These are phyloP conservation scores for Microtus montanus DNA, from an alignment of 2,113 vertebrate species.

Conservation along the genomic window DNA sequence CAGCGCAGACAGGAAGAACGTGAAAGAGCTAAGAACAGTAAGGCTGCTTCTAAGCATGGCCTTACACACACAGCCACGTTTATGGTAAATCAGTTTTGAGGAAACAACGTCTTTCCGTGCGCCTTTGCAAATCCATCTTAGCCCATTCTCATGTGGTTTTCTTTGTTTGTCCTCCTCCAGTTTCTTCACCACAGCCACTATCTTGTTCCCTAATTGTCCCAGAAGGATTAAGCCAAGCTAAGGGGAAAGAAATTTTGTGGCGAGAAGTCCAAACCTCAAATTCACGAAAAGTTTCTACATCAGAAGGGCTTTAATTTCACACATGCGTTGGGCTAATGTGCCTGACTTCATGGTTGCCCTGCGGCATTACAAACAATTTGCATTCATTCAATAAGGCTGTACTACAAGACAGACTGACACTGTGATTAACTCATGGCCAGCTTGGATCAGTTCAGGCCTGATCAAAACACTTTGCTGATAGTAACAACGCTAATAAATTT, in stretches of 20 bases:
- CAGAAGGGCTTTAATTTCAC: slow-evolving; percentile 35
- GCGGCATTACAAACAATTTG: slow-evolving; percentile 22
- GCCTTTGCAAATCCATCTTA: slow-evolving; percentile 74
- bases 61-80: slow-evolving; percentile 68
- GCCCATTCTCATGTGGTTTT: slow-evolving; percentile 72
- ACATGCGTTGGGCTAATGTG: not conserved
- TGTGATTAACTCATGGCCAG: not conserved
- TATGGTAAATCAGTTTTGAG: slow-evolving; percentile 59
- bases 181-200: not conserved
- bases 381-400: not conserved
- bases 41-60: slow-evolving; percentile 10
- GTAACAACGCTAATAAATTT: slow-evolving; percentile 9
- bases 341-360: not conserved
- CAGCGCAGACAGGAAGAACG: not conserved
- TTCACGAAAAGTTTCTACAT: slow-evolving; percentile 31
- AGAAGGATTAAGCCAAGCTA: slow-evolving; percentile 61
- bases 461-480: slow-evolving; percentile 24
- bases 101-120: slow-evolving; percentile 70
- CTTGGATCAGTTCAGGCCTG: slow-evolving; percentile 4
- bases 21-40: fast-evolving
- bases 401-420: not conserved
- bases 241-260: slow-evolving; percentile 20
- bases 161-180: not conserved
- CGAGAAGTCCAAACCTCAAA: slow-evolving; percentile 55
- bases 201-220: slow-evolving; percentile 74